phyloP scores from a whole-genome alignment of 2,797 vertebrate species.

The Orientallactaga sibirica region DNA sequence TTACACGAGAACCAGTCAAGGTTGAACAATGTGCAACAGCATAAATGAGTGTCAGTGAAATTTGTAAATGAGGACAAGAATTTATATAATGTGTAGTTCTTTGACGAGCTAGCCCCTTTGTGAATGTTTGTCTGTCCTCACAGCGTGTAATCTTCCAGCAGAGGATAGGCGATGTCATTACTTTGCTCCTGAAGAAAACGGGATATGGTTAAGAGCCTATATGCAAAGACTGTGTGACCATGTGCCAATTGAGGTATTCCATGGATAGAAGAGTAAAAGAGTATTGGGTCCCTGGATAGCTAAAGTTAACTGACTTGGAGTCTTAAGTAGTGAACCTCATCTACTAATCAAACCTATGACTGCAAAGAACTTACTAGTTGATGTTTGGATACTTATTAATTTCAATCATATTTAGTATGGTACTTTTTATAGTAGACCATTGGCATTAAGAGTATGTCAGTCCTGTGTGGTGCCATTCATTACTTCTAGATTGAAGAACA shows the following conservation, averaged over 20 bases:
- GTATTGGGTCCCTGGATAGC: neutral
- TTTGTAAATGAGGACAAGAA: neutral
- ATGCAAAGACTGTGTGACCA: neutral
- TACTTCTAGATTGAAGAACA: constrained; percentile 49
- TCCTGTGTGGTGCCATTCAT: neutral
- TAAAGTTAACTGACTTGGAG: neutral
- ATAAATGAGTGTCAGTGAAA: neutral
- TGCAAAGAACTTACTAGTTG: constrained; percentile 2
- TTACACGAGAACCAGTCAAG: neutral
- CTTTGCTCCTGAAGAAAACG: neutral
- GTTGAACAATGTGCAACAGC: neutral
- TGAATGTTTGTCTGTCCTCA: neutral
- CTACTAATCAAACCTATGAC: neutral
- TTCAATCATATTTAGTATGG: neutral
- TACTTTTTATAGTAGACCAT: neutral
- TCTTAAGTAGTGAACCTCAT: neutral
- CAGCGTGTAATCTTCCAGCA: neutral
- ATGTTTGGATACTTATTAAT: neutral
- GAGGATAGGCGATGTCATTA: neutral
- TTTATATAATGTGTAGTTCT: neutral
- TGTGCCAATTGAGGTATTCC: neutral
- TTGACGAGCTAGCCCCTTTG: neutral
- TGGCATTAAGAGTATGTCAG: neutral
- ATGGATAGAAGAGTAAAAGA: neutral
- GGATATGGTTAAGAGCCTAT: neutral